Conservation (phyloP, 2,113 vertebrate genomes). For the Epinephelus cyanopodus region DNA sequence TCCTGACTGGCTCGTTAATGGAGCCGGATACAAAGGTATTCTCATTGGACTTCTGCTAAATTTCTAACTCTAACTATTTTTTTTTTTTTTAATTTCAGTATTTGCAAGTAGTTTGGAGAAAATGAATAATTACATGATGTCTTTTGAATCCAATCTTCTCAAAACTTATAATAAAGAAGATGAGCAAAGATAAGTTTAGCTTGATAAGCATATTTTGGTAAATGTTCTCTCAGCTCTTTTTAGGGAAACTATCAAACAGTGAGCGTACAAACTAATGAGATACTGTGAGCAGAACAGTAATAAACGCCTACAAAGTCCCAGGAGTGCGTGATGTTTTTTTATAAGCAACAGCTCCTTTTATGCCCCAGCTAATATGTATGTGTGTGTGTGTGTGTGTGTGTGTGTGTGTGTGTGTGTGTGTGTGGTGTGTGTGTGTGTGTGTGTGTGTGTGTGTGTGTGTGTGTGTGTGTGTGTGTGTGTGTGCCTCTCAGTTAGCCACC, state of each 20-base stretch:
- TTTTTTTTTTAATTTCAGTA: neutral
- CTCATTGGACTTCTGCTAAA: neutral
- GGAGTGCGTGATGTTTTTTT: constrained; percentile 56
- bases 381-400: constrained; percentile 29
- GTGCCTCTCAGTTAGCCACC: constrained; percentile 91
- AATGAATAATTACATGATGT: constrained; percentile 5
- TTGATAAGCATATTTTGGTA: constrained; percentile 57
- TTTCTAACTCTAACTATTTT: neutral
- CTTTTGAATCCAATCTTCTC: neutral
- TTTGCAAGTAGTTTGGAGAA: constrained; percentile 2
- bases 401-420: constrained; percentile 41
- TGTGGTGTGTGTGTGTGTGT: constrained; percentile 31
- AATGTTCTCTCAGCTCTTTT: constrained; percentile 60
- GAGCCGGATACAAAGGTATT: constrained; percentile 94
- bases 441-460: constrained; percentile 34
- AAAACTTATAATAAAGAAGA: constrained; percentile 25
- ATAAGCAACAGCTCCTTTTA: constrained; percentile 55
- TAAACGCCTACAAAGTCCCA: constrained; percentile 68
- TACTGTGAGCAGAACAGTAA: constrained; percentile 60
- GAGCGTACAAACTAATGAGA: constrained; percentile 64
- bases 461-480: constrained; percentile 30
- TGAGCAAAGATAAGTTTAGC: constrained; percentile 14
- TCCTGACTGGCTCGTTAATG: constrained; percentile 95
- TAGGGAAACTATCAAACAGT: constrained; percentile 57
- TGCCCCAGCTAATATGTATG: constrained; percentile 43